Base-by-base conservation (phyloP, 2,797 vertebrate genomes). In the Sciurus carolinensis region DNA sequence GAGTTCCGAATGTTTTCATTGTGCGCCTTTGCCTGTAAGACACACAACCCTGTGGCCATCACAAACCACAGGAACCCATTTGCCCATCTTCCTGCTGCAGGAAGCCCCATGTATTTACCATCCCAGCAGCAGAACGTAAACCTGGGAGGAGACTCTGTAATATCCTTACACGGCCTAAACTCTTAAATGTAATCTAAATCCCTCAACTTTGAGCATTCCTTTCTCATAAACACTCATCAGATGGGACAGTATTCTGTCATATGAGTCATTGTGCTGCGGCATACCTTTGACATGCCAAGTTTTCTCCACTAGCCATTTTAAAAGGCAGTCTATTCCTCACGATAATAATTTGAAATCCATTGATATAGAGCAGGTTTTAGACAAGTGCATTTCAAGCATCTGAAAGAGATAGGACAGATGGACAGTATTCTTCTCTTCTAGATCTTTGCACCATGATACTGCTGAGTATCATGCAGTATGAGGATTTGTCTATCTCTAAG, bases 391-490 rank as follows among this genome's bases (percentile, higher is more conserved):
- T 93, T 93, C 17, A 80, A 92, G 62, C 77, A 95, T 80, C 95
- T 97, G 84, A 97, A 98, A 98, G 95, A 95, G 76, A 95, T 59
- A 3, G 39, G 39, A 39, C 39, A 39, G 39, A 39, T 39, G 39
- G 39, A 39, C 39, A 39, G 39, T 11, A 36, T 54, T 36, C 30
- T 66, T 62, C 26, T 4, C 22, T 62, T 86, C 81, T 42, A 86
- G 36, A 81, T 66, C 6, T 28, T 83, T 39, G 69, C 18, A 62
- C 44, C 0, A 36, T 2, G 50, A 66, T 17, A 14, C 9, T 22
- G 9, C 5, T 22, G 30, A 81, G 57, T 47, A n/a, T 14, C 42
- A 22, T 47, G 44, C 7, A 47, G 44, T 47, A 7, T 30, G n/a
- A 87, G 39, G 36, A 79, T 9, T 42, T 81, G 14, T 36, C 44